phyloP scores from a whole-genome alignment of 1,140 invertebrate genomes.

The Hyles vespertilio region DNA sequence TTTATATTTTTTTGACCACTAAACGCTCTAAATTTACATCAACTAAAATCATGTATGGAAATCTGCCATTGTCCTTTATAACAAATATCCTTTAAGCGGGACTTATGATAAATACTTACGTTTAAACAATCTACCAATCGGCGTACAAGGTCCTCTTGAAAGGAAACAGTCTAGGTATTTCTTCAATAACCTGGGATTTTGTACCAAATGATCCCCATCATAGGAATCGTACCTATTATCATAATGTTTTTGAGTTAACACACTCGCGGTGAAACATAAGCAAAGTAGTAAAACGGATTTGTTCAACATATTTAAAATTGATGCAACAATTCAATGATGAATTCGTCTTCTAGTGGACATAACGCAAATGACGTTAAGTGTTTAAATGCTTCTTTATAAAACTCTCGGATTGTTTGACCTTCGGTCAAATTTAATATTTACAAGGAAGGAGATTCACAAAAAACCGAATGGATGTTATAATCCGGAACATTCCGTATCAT shows the following conservation, averaged over 20 bases:
- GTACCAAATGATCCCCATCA: slow-evolving; percentile 80
- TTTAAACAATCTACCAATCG: slow-evolving; percentile 82
- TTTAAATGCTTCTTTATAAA: slow-evolving; percentile 31
- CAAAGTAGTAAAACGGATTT: slow-evolving; percentile 9
- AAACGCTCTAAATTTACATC: no score
- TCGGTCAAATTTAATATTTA: slow-evolving; percentile 26
- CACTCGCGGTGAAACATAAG: slow-evolving; percentile 13
- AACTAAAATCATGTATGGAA: no score
- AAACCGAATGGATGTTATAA: slow-evolving; percentile 19
- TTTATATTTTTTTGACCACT: no score
- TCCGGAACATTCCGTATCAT: slow-evolving; percentile 11
- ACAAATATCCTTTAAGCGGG: no score
- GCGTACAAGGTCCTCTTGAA: slow-evolving; percentile 80
- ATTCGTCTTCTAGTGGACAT: slow-evolving; percentile 8
- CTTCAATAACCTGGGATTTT: slow-evolving; percentile 79
- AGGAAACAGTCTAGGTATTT: slow-evolving; percentile 82
- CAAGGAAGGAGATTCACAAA: slow-evolving; percentile 29
- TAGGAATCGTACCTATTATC: slow-evolving; percentile 75
- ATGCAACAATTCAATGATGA: not conserved
- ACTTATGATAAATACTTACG: slow-evolving; percentile 69
- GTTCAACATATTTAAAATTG: not conserved
- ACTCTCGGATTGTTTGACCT: slow-evolving; percentile 26
- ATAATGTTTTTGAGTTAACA: slow-evolving; percentile 33
- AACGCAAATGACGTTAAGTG: slow-evolving; percentile 20
- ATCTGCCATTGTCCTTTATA: no score